These are phyloP conservation scores for Tinea trinotella DNA, from an alignment of 2,888 invertebrate species.

Conservation along the genomic window DNA sequence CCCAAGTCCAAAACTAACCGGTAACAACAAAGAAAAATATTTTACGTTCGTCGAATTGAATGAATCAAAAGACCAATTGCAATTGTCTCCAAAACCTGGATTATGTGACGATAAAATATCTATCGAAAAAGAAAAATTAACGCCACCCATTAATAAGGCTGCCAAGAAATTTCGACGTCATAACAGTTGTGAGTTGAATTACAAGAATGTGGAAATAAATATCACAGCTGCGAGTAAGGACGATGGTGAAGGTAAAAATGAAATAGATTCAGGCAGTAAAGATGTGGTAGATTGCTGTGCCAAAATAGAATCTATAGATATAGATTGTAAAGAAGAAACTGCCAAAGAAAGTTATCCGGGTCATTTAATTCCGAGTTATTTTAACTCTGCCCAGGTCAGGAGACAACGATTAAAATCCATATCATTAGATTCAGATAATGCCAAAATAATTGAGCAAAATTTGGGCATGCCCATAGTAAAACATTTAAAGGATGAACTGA, in stretches of 20 bases:
- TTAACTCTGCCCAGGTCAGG: slow-evolving; percentile 52
- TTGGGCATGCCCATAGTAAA: slow-evolving; percentile 68
- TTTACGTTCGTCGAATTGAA: slow-evolving; percentile 53
- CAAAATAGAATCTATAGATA: slow-evolving; percentile 44
- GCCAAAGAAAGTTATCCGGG: slow-evolving; percentile 31
- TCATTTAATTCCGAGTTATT: slow-evolving; percentile 36
- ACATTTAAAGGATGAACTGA: slow-evolving; percentile 67
- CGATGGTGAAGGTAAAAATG: slow-evolving; percentile 26
- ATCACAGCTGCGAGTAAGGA: slow-evolving; percentile 39
- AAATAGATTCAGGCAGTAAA: slow-evolving; percentile 28
- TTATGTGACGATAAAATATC: slow-evolving; percentile 59
- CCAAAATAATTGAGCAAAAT: slow-evolving; percentile 72
- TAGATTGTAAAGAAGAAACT: slow-evolving; percentile 35
- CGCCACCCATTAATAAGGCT: slow-evolving; percentile 59
- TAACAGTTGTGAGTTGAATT: slow-evolving; percentile 58
- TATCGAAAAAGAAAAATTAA: slow-evolving; percentile 53
- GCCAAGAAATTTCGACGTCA: slow-evolving; percentile 50
- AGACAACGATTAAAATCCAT: slow-evolving; percentile 69
- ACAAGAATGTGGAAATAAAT: slow-evolving; percentile 51
- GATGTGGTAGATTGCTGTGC: slow-evolving; percentile 61
- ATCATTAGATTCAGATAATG: slow-evolving; percentile 70
- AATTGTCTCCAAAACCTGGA: slow-evolving; percentile 43
- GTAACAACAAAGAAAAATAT: slow-evolving; percentile 60
- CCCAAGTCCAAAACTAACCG: slow-evolving; percentile 53
- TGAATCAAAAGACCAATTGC: slow-evolving; percentile 35